Evolutionary conservation across 2,888 invertebrate genomes (phyloP).

Genomic region (Drosophila yooni): DNA sequence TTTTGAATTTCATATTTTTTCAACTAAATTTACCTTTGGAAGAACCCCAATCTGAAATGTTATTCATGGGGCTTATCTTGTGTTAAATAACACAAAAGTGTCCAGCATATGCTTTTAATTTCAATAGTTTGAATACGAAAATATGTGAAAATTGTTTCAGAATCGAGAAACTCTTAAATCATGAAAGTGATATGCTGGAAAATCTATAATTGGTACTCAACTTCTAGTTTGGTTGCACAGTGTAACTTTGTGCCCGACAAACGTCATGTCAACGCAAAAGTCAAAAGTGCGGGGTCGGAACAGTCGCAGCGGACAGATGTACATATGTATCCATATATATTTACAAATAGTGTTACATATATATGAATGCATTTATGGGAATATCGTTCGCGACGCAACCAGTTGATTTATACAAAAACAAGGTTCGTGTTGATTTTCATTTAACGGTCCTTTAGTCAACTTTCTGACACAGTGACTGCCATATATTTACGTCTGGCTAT

Average conservation of each 20-base stretch:
- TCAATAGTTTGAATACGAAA: neutral
- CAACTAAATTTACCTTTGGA: neutral
- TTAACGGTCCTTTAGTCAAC: conserved; percentile 82
- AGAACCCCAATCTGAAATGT: neutral
- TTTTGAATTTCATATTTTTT: neutral
- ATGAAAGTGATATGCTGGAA: neutral
- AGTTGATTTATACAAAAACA: conserved; percentile 76
- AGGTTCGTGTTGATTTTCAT: conserved; percentile 79
- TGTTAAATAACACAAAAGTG: neutral
- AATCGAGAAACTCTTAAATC: neutral
- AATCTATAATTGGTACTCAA: neutral
- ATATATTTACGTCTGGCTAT: conserved; percentile 70
- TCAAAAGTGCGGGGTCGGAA: conserved; percentile 66
- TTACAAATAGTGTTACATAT: conserved; percentile 28
- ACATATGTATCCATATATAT: conserved; percentile 16
- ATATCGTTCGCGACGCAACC: conserved; percentile 67
- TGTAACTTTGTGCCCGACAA: conserved; percentile 62
- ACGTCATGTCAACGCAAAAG: conserved; percentile 80
- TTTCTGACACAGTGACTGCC: conserved; percentile 81
- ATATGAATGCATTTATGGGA: conserved; percentile 29
- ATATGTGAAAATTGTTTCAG: neutral
- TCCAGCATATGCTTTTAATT: neutral
- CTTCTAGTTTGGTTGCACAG: conserved; percentile 27
- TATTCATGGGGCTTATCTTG: neutral
- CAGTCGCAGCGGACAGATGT: conserved; percentile 37